Evolutionary conservation across 2,113 vertebrate species (phyloP), one percentile per base, ranked within the genome.

Genomic region (Fregetta grallaria): DNA sequence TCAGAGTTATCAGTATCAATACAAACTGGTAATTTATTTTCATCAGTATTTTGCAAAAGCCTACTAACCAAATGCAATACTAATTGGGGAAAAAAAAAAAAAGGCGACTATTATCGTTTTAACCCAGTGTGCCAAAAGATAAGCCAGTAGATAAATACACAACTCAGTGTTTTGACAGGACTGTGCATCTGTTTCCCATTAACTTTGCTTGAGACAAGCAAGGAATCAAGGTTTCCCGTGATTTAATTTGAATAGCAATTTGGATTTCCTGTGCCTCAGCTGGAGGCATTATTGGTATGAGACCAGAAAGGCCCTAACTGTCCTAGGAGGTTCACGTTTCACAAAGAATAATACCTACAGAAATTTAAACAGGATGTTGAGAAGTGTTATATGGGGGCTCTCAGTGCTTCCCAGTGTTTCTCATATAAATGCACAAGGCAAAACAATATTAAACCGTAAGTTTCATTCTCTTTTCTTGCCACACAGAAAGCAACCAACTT

Each of bases 141-240:
- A 86, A 88, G 11, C 14, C 52, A 79, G 72, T 72, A 90, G 65
- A 94, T n/a, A 94, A 90, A 89, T 66, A 90, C 25, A 74, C 87
- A 97, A 56, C 22, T 63, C 62, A 58, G 20, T 68, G 44, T 81
- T 96, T 95, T 95, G 59, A 83, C 63, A 91, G 42, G 92, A 94
- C 55, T 52, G 84, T 96, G 72, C 91, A 95, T 97, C 97, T 98
- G 98, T 96, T 98, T 98, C 93, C 74, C 92, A 95, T 98, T 98
- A 98, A 89, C 71, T 86, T 63, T 86, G 30, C 58, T 85, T 71
- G 91, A 97, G 94, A 97, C 84, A 90, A 96, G 91, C 59, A 89
- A 90, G 59, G 83, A 91, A 86, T 94, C 52, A 77, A 93, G 79
- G 56, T 94, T 97, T 97, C 94, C 95, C 18, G 38, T 92, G 90